Evolutionary conservation across 2,113 vertebrate species (phyloP).

Genomic region (Gadus macrocephalus): DNA sequence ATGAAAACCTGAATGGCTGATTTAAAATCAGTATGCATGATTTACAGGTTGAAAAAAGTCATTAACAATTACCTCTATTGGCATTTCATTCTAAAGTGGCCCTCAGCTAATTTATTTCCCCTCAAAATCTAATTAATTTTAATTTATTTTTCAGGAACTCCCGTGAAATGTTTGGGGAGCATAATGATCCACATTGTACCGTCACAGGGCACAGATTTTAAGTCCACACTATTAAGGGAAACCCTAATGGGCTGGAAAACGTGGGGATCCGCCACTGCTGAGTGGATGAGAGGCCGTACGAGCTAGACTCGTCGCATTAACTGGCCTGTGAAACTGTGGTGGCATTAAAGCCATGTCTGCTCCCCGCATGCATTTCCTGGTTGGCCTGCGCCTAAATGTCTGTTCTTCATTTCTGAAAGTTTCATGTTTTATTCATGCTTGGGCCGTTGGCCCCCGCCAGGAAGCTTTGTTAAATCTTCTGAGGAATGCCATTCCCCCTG

Average conservation of each 20-base stretch:
- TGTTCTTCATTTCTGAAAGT: conserved; percentile 47
- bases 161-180: too few relatives aligned
- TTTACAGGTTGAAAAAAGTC: too few relatives aligned
- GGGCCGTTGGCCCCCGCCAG: conserved; percentile 65
- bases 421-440: conserved; percentile 66
- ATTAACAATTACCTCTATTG: too few relatives aligned
- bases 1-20: too few relatives aligned
- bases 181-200: too few relatives aligned
- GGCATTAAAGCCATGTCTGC: conserved; percentile 29
- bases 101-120: too few relatives aligned
- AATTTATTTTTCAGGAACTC: too few relatives aligned
- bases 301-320: conserved; percentile 15
- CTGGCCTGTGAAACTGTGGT: conserved; percentile 23
- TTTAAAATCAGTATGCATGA: too few relatives aligned
- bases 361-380: conserved; percentile 20
- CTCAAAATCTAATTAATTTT: too few relatives aligned
- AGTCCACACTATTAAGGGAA: conserved; percentile 30
- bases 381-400: conserved; percentile 45
- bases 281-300: conserved; percentile 4
- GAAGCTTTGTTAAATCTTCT: conserved; percentile 66
- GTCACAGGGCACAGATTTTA: neutral
- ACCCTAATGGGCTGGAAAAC: conserved; percentile 18
- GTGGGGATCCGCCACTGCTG: neutral
- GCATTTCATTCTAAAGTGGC: too few relatives aligned
- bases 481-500: conserved; percentile 51